A percentile compares a stretch with the other conserved stretches of the same genome.
Conservation (phyloP, 2,888 invertebrate species). For the Pseudeuparius sepicola region DNA sequence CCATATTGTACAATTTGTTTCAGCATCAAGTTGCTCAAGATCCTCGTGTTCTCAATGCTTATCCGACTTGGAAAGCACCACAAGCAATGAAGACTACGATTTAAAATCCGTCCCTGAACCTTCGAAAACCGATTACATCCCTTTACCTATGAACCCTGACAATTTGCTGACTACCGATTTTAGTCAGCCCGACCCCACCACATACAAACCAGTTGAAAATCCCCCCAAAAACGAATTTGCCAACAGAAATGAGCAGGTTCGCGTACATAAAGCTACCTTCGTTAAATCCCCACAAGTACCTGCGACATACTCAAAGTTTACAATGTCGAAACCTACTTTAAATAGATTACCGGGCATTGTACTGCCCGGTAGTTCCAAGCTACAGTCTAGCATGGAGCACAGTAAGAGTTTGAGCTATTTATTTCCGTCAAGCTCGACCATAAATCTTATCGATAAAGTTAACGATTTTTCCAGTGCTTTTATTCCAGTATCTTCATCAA, state of each 20-base stretch:
- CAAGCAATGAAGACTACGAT: constrained; percentile 34
- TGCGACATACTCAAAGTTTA: too few relatives aligned
- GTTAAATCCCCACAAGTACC: constrained; percentile 32
- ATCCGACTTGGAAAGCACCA: constrained; percentile 22
- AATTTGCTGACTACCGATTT: constrained; percentile 37
- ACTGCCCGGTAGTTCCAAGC: constrained; percentile 24
- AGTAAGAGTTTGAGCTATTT: neutral
- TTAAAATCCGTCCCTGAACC: constrained; percentile 6
- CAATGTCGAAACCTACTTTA: constrained; percentile 9
- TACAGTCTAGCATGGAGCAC: neutral
- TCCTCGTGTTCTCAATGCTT: constrained; percentile 60
- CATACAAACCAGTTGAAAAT: constrained; percentile 33
- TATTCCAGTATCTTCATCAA: neutral
- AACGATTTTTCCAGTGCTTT: constrained; percentile 1
- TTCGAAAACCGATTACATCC: constrained; percentile 15
- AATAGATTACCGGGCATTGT: constrained; percentile 4
- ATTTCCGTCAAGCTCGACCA: too few relatives aligned
- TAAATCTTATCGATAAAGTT: neutral
- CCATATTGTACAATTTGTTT: too few relatives aligned
- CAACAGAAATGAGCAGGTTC: too few relatives aligned
- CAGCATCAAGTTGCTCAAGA: constrained; percentile 62
- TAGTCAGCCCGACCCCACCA: constrained; percentile 36
- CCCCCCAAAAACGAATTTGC: constrained; percentile 27
- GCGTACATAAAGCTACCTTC: constrained; percentile 29
- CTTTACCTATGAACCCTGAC: constrained; percentile 22